Conservation (phyloP, 2,888 invertebrate species). For the Nebria brevicollis region DNA sequence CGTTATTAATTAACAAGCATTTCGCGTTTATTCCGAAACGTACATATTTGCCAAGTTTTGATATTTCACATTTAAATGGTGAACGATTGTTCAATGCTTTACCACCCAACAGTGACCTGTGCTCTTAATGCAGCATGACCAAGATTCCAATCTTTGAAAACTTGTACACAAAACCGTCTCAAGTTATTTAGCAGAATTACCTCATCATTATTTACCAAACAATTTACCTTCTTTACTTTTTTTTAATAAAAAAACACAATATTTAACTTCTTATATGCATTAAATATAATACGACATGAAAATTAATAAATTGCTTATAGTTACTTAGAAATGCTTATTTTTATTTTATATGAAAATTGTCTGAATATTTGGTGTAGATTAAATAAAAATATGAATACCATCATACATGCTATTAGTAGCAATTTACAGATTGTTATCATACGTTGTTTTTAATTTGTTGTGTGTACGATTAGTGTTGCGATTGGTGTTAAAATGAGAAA, state of each 20-base stretch:
- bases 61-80: no score
- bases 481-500: neutral
- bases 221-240: neutral
- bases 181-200: slow-evolving; percentile 1
- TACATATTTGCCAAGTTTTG: neutral
- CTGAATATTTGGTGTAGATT: no score
- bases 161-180: neutral
- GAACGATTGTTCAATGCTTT: slow-evolving; percentile 11
- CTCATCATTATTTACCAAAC: neutral
- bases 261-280: neutral
- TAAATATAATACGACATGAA: neutral
- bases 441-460: neutral
- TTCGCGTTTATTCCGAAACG: no score
- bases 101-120: slow-evolving; percentile 3
- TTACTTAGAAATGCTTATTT: no score
- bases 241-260: neutral
- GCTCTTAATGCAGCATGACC: neutral
- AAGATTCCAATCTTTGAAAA: neutral
- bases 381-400: no score
- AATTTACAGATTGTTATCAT: neutral
- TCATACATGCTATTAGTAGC: no score
- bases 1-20: neutral
- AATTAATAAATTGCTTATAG: no score
- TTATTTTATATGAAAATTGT: no score
- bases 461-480: neutral